Evolutionary conservation across 2,113 vertebrate genomes (phyloP), one percentile per base, ranked within the genome.

Genomic region (Zosterops pallidus): DNA sequence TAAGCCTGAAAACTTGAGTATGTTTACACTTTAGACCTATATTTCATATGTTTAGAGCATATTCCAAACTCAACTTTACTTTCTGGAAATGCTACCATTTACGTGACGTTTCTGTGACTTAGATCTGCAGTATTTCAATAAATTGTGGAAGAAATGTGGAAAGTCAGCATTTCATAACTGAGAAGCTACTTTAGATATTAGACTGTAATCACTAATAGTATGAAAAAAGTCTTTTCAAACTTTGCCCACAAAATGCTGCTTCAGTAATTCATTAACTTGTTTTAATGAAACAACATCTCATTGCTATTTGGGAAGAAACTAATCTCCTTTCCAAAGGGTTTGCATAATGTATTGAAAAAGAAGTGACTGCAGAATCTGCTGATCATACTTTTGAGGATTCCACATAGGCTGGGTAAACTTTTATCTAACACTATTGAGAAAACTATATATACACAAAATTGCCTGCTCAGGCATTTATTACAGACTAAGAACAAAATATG

Each of bases 251-350:
- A 94, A 97, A 89, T 91, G 80, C 72, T 91, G 86, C 83, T 94
- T 94, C 94, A 92, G 72, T 94, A 94, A 95, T 89, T 94, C 83
- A 75, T 97, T 94, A 95, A 92, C 72, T 89, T 49, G 12, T 75
- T 92, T 91, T 94, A 93, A 89, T 92, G 83, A 89, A 91, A 94
- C 63, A 94, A 81, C 77, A 82, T 68, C 56, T 95, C 60, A 75
- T 56, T 92, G 60, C 29, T 94, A 56, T 84, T 91, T 95, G 65
- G 24, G 49, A 96, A 90, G 63, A 91, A 96, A 92, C 31, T 93
- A 90, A 92, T 94, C 53, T 92, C 72, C 72, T 76, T 92, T 92
- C 62, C 62, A 60, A 84, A 94, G 94, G 53, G 60, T 94, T 79
- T 91, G 77, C 81, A 94, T 92, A 94, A 91, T 92, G 44, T 72